Evolutionary conservation across 2,113 vertebrate genomes (phyloP).

Genomic region (Sitta europaea): DNA sequence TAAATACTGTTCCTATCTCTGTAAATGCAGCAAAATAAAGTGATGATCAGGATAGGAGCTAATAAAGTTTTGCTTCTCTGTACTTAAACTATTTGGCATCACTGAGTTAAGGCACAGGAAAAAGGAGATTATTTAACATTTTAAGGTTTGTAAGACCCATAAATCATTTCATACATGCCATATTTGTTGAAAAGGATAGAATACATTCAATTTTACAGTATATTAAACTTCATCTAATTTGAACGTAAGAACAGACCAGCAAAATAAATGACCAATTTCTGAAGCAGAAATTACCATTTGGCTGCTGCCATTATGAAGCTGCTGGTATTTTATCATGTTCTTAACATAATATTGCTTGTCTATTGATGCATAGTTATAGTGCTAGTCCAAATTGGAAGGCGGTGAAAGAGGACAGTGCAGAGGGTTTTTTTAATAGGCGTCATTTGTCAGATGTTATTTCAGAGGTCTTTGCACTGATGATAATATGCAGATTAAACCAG

Average conservation of each 20-base stretch:
- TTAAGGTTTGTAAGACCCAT: constrained; percentile 74
- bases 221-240: constrained; percentile 85
- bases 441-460: constrained; percentile 80
- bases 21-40: not conserved
- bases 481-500: constrained; percentile 80
- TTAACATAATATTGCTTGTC: constrained; percentile 85
- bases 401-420: constrained; percentile 71
- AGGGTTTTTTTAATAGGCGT: constrained; percentile 73
- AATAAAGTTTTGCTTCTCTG: constrained; percentile 72
- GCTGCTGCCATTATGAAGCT: constrained; percentile 78
- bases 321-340: constrained; percentile 82
- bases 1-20: not conserved
- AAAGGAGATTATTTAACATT: constrained; percentile 80
- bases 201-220: constrained; percentile 84
- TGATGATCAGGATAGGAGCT: constrained; percentile 37
- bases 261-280: constrained; percentile 88
- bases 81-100: constrained; percentile 69
- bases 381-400: constrained; percentile 79
- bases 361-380: constrained; percentile 80
- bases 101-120: constrained; percentile 69
- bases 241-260: constrained; percentile 80
- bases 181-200: constrained; percentile 79
- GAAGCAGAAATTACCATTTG: constrained; percentile 84
- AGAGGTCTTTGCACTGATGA: constrained; percentile 76
- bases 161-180: constrained; percentile 78